phyloP scores from a whole-genome alignment of 2,797 vertebrate genomes.

The Balearica regulorum region DNA sequence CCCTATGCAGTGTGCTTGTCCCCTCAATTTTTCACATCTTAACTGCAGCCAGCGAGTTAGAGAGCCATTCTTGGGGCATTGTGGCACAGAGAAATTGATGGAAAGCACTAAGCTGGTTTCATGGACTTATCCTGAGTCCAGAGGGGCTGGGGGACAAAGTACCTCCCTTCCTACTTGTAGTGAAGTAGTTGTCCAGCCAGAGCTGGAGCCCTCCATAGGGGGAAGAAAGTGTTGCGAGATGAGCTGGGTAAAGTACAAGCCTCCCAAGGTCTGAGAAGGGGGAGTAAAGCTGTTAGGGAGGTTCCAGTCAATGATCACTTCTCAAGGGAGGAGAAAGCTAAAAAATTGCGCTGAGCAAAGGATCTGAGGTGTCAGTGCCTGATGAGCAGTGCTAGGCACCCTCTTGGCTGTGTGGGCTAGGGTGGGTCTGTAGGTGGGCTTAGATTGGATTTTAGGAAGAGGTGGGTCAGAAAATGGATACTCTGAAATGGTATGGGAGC shows the following conservation, averaged over 20 bases:
- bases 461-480: neutral
- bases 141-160: neutral
- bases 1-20: neutral
- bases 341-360: neutral
- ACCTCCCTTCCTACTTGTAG: neutral
- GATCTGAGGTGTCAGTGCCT: neutral
- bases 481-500: neutral
- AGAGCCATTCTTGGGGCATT: neutral
- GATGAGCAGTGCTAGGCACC: too few relatives aligned
- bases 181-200: neutral
- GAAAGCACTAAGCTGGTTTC: neutral
- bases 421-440: neutral
- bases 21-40: neutral
- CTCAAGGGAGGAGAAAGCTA: neutral
- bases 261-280: neutral
- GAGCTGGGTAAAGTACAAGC: neutral
- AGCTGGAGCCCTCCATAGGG: neutral
- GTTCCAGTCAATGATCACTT: neutral
- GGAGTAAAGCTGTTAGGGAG: neutral
- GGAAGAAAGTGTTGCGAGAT: neutral
- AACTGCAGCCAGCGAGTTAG: neutral
- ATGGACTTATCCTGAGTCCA: neutral
- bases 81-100: neutral
- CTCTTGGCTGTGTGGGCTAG: neutral
- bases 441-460: neutral